These are phyloP conservation scores for Aegithalos caudatus DNA, from an alignment of 2,113 vertebrate species.

Conservation along the genomic window DNA sequence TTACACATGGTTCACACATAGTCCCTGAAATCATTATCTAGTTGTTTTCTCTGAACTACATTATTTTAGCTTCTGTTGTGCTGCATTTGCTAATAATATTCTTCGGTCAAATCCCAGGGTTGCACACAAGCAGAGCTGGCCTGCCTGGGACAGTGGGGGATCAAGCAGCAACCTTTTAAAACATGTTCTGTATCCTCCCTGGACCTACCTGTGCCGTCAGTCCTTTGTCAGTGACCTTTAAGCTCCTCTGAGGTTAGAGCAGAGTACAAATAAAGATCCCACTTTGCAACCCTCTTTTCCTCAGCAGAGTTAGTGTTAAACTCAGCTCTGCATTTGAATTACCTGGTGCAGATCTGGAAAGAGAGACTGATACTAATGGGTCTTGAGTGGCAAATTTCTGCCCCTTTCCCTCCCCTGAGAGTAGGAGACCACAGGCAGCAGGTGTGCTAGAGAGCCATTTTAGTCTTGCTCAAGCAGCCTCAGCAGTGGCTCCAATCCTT, in stretches of 20 bases:
- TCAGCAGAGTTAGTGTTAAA: background rate
- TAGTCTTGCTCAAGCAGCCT: background rate
- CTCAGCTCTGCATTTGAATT: background rate
- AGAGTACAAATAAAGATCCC: background rate
- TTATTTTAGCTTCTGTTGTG: background rate
- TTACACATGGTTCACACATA: background rate
- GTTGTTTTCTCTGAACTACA: background rate
- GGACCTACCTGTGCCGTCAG: rapidly evolving
- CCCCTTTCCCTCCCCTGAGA: background rate
- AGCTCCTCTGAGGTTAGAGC: background rate
- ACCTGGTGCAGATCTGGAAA: background rate
- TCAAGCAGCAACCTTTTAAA: background rate
- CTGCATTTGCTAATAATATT: background rate
- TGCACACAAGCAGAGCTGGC: background rate
- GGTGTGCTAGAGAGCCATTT: background rate
- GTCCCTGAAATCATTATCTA: background rate
- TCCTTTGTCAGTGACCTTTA: background rate
- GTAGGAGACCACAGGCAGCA: background rate
- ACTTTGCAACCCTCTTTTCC: background rate
- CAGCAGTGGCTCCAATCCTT: background rate
- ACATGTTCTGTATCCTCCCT: background rate
- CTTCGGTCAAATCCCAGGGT: background rate
- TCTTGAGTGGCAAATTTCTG: background rate
- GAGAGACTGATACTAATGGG: background rate
- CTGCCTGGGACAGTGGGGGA: background rate